Percentiles rank a stretch among this genome's conserved stretches.
phyloP scores from a whole-genome alignment of 2,888 invertebrate species.

The Periphyllus acericola region DNA sequence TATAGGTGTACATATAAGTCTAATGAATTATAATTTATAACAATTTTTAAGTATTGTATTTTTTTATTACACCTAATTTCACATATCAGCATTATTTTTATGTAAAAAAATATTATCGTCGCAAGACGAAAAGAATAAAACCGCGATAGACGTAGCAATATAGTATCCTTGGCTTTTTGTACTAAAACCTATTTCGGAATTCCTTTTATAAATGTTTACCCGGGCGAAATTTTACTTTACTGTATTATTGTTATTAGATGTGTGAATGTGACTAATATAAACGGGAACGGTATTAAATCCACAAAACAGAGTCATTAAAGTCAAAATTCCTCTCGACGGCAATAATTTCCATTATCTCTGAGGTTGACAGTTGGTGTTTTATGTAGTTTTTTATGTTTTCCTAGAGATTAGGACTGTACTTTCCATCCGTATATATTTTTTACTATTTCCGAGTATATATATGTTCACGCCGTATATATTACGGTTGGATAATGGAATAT shows the following conservation, averaged over 20 bases:
- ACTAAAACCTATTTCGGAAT: neutral
- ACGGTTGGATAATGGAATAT: constrained; percentile 14
- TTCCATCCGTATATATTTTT: constrained; percentile 6
- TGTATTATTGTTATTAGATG: neutral
- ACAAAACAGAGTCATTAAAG: constrained; percentile 42
- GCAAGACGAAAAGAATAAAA: no score
- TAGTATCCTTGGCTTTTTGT: no score
- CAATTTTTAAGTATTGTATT: no score
- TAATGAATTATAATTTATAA: no score
- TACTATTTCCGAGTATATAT: constrained; percentile 7
- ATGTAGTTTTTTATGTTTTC: constrained; percentile 36
- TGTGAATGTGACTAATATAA: constrained; percentile 43
- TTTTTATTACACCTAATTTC: no score
- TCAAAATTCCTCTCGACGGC: constrained; percentile 29
- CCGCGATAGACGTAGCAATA: no score
- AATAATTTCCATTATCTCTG: constrained; percentile 38
- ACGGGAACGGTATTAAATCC: constrained; percentile 26
- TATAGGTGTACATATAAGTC: no score
- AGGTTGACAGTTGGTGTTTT: constrained; percentile 46
- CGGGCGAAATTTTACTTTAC: neutral
- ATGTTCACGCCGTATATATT: neutral
- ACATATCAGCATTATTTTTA: no score
- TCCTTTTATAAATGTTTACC: neutral
- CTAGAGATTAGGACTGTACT: constrained; percentile 10
- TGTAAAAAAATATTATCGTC: no score